Conservation (phyloP, 2,797 vertebrate species). For the Tauraco hartlaubi region DNA sequence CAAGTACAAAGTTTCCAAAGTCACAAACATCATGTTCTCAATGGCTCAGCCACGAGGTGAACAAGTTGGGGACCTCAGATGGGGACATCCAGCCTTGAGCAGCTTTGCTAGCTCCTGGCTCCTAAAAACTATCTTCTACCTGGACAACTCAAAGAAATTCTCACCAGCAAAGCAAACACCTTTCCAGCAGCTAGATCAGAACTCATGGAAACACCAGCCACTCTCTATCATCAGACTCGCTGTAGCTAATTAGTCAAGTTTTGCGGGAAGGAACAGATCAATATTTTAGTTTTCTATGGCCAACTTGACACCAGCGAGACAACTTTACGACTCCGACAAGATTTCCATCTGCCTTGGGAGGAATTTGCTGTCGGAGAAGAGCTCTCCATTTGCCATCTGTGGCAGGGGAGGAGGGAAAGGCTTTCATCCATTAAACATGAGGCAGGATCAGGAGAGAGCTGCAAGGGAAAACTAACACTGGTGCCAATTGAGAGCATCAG, state of each 20-base stretch:
- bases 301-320: background rate
- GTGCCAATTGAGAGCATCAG: background rate
- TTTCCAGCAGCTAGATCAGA: background rate
- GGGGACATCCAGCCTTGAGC: background rate
- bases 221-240: background rate
- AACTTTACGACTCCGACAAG: background rate
- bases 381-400: background rate
- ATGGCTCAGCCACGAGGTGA: background rate
- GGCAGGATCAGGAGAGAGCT: accelerated
- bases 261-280: background rate
- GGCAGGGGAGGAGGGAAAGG: background rate
- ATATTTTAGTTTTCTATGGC: background rate
- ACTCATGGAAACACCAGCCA: background rate
- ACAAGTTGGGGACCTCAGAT: background rate
- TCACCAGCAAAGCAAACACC: background rate
- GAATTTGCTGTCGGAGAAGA: background rate
- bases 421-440: background rate
- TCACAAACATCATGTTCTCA: background rate
- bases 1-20: background rate
- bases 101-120: background rate
- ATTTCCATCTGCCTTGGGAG: background rate
- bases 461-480: background rate
- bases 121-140: background rate
- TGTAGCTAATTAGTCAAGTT: background rate
- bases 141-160: background rate